Base-by-base conservation (phyloP, 2,888 invertebrate species). In the Coelinius sp. region DNA sequence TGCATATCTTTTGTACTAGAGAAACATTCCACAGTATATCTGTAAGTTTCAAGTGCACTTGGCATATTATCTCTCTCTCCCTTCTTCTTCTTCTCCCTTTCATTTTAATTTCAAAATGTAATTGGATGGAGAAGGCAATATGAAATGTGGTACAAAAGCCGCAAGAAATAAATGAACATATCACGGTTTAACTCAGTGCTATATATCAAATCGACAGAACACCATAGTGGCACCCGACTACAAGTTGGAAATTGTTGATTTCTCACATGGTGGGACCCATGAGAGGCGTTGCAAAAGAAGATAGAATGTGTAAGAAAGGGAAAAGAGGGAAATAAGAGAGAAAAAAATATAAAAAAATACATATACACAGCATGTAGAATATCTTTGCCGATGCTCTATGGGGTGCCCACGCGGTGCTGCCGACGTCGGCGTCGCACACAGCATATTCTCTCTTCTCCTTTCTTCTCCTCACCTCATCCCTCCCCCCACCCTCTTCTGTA, bases 241-340 rank as follows among this genome's bases (percentile, higher is more conserved):
- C 76, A 78, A 77, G 77, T 77, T 78, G 76, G 73, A 72, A 76
- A 77, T 77, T 73, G 73, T 49, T 70, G 75, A 77, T 76, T 77
- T 75, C 76, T 77, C 78, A 75, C 75, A 73, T 76, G 71, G 68
- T 38, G 53, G 35, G 41, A 56, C 68, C 53, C 44, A 52, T 6
- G 41, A 25, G 72, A 68, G 59, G 73, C 64, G 71, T 70, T 41
- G 38, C 41, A 52, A 63, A 64, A 69, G 73, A 72, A 75, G 75
- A 70, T 69, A 25, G 69, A 35, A 38, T 49, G 41, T 24, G 65
- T 20, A 44, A 65, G 49, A 68, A 56, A 12, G 59, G 22, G 63
- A 62, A 70, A 64, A 56, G 31, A 44, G 25, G 65, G 53, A 35
- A 62, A 68, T 27, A 35, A 52, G 41, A 44, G 46, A 35, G 63